Evolutionary conservation across 2,888 invertebrate species (phyloP), one percentile per base, ranked within the genome.

Genomic region (Argyra leucocephala): DNA sequence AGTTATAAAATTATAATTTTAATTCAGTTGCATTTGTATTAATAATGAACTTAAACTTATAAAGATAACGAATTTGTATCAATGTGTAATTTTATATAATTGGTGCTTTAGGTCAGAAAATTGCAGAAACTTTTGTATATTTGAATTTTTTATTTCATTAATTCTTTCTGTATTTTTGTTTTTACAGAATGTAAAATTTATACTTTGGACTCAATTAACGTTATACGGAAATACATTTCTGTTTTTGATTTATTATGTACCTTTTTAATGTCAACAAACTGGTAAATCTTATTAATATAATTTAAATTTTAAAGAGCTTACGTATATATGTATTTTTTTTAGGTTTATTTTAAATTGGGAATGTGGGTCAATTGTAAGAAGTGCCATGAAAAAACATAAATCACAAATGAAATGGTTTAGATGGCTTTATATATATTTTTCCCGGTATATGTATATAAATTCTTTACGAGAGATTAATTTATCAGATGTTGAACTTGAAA

Each of bases 361-460:
- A 6, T 85, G 87, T 70, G 83, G 85, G 64, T 75, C 81, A 4
- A 77, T 82, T 24, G 80, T 89, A 26, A 83, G 89, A 76, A 81
- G 83, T 69, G 95, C 96, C 4, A 96, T 97, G 95, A 83, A 83
- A 69, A 84, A 86, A 65, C 96, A 98, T 78, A 81, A 83, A 70
- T 93, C 94, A n/a, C 98, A 99, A 79, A 87, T 93, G 81, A 86
- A 93, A 57, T 99, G 98, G 98, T 98, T 93, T 80, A 85, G 98
- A 65, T 85, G 87, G 75, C 82, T 98, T 4, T 98, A 96, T 76
- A 87, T 97, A 72, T 76, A 86, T 59, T 91, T 94, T 80, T 96
- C 96, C 18, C 85, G 95, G 65, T 97, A 96, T 76, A 89, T 93
- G 82, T 83, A 92, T 70, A 88, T 97, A 68, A 97, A 97, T 78